A percentile compares a stretch with the other conserved stretches of the same genome.
Conservation (phyloP, 2,113 vertebrate genomes). For the Paramisgurnus dabryanus region DNA sequence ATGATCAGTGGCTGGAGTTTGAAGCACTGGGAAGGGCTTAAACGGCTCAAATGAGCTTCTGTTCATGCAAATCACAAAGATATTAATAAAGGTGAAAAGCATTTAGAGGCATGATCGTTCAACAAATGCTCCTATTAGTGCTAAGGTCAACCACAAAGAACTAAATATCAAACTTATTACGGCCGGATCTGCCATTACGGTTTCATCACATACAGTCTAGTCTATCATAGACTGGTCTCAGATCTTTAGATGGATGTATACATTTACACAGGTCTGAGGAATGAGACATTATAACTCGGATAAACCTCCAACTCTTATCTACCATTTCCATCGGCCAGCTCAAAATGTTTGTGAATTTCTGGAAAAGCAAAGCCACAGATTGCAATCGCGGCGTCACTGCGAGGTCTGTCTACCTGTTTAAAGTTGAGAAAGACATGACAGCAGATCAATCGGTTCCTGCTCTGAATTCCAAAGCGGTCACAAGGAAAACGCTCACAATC, state of each 20-base stretch:
- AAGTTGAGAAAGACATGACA: background rate
- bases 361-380: slow-evolving; percentile 28
- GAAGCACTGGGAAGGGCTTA: slow-evolving; percentile 4
- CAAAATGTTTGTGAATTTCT: slow-evolving; percentile 19
- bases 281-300: slow-evolving; percentile 36
- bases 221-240: too few relatives aligned
- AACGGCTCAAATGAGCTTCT: slow-evolving; percentile 49
- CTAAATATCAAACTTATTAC: slow-evolving; percentile 23
- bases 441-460: background rate
- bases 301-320: slow-evolving; percentile 43
- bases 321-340: slow-evolving; percentile 9
- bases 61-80: slow-evolving; percentile 66
- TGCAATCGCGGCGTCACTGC: background rate
- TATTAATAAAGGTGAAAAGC: slow-evolving; percentile 60
- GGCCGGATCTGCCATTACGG: background rate
- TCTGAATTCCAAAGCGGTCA: background rate
- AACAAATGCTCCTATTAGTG: slow-evolving; percentile 67
- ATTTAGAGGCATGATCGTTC: slow-evolving; percentile 66
- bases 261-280: slow-evolving; percentile 19
- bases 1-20: slow-evolving; percentile 10
- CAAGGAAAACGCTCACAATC: background rate
- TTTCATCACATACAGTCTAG: background rate
- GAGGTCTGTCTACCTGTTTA: slow-evolving; percentile 17
- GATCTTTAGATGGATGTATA: too few relatives aligned
- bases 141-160: slow-evolving; percentile 13